Evolutionary conservation across 2,797 vertebrate genomes (phyloP).

Genomic region (Poeciliopsis presidionis): DNA sequence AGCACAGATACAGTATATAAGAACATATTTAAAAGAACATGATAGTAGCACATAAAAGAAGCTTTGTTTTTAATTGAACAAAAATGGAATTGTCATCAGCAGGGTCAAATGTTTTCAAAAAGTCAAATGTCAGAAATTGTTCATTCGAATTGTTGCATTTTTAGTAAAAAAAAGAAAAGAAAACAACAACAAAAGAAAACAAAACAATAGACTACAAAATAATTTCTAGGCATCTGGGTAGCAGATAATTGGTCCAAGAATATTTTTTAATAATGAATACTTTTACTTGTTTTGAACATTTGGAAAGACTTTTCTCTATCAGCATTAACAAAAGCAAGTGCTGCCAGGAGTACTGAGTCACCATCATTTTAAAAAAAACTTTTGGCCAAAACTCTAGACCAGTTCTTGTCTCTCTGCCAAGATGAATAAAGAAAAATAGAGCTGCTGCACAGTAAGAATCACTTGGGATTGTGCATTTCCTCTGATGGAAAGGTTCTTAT

Average conservation of each 20-base stretch:
- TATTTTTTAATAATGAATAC: background rate
- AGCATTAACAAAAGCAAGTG: background rate
- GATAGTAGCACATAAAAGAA: background rate
- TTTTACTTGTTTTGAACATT: background rate
- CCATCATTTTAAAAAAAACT: background rate
- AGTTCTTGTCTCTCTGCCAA: conserved; percentile 47
- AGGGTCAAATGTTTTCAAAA: background rate
- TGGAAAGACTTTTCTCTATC: background rate
- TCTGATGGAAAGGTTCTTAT: conserved; percentile 53
- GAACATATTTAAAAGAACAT: background rate
- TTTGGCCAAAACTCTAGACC: background rate
- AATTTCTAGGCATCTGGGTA: background rate
- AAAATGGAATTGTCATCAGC: background rate
- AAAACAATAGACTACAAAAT: too few relatives aligned
- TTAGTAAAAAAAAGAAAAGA: background rate
- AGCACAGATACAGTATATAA: background rate
- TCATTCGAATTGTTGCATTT: background rate
- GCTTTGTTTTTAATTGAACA: background rate
- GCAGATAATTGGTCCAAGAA: background rate
- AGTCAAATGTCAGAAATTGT: background rate
- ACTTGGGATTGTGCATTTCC: conserved; percentile 63
- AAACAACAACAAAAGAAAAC: too few relatives aligned
- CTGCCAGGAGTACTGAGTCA: background rate
- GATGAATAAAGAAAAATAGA: conserved; percentile 64
- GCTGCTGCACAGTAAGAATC: conserved; percentile 60